Evolutionary conservation across 2,113 vertebrate genomes (phyloP).

Genomic region (Hyperopisus bebe): DNA sequence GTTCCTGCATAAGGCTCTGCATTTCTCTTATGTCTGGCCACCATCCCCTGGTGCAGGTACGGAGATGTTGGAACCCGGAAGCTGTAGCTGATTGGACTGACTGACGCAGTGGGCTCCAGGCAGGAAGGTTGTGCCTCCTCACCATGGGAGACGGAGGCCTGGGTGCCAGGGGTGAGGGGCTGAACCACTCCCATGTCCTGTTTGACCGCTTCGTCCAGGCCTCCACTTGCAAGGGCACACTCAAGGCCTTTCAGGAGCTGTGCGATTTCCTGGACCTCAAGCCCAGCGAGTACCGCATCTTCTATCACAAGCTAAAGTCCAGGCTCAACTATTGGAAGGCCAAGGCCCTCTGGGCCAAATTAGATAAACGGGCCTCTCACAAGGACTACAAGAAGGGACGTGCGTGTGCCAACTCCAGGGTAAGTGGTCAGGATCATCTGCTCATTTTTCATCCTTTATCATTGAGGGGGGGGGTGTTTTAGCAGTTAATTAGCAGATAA

Average conservation of each 20-base stretch:
- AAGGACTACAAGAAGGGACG: constrained; percentile 79
- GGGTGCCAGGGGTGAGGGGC: constrained; percentile 47
- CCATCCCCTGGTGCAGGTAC: not conserved
- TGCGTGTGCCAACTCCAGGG: constrained; percentile 79
- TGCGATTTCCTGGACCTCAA: constrained; percentile 77
- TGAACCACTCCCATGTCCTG: constrained; percentile 70
- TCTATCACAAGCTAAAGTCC: constrained; percentile 82
- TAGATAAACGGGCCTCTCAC: constrained; percentile 82
- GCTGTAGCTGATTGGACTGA: not conserved
- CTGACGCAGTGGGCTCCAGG: not conserved
- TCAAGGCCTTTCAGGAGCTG: constrained; percentile 81
- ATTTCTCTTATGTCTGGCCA: not conserved
- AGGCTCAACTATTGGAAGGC: constrained; percentile 94
- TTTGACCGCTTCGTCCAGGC: constrained; percentile 90
- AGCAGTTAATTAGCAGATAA: not conserved
- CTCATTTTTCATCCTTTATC: not conserved
- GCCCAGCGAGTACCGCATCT: constrained; percentile 70
- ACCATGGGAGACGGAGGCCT: constrained; percentile 25
- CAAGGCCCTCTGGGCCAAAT: constrained; percentile 85
- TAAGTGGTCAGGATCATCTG: constrained; percentile 33
- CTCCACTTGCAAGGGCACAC: constrained; percentile 78
- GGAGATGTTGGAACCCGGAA: constrained; percentile 18
- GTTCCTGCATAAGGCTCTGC: not conserved
- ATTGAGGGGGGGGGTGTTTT: not conserved
- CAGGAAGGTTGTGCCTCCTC: not conserved